Conservation (phyloP, 1,140 invertebrate species). For the Leptonema lineaticorne region DNA sequence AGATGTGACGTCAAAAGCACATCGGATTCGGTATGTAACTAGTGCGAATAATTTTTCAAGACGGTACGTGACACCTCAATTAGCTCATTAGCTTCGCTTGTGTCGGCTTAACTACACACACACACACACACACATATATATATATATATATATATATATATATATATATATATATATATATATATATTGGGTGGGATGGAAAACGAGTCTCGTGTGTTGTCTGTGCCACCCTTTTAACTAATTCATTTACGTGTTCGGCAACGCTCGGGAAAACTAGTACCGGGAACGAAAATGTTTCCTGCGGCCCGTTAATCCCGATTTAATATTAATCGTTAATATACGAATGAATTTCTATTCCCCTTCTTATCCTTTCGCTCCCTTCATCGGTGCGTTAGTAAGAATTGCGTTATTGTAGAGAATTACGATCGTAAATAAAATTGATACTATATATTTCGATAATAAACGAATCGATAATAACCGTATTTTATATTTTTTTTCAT, state of each 20-base stretch:
- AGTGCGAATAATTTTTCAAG: slow-evolving; percentile 15
- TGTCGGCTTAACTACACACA: not conserved
- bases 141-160: too few species aligned
- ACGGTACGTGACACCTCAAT: slow-evolving; percentile 27
- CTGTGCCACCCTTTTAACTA: not conserved
- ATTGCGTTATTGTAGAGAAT: too few species aligned
- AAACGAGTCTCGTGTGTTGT: not conserved
- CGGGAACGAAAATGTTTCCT: not conserved
- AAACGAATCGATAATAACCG: not conserved
- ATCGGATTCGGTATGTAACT: not conserved
- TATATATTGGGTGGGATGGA: too few species aligned
- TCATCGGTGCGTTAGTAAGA: too few species aligned
- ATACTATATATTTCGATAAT: not conserved
- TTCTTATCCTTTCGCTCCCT: too few species aligned
- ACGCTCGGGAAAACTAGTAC: not conserved
- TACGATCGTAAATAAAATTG: too few species aligned
- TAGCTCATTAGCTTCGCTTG: slow-evolving; percentile 25
- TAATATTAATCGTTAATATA: slow-evolving; percentile 7
- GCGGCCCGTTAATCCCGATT: slow-evolving; percentile 2
- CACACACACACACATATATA: too few species aligned
- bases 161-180: too few species aligned
- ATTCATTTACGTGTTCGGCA: slow-evolving; percentile 23
- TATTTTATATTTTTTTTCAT: too few species aligned
- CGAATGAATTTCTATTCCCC: slow-evolving; percentile 3
- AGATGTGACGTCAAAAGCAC: not conserved